Percentiles rank a stretch among this genome's conserved stretches.
Conservation (phyloP, 2,888 invertebrate genomes). For the Entomobrya proxima region DNA sequence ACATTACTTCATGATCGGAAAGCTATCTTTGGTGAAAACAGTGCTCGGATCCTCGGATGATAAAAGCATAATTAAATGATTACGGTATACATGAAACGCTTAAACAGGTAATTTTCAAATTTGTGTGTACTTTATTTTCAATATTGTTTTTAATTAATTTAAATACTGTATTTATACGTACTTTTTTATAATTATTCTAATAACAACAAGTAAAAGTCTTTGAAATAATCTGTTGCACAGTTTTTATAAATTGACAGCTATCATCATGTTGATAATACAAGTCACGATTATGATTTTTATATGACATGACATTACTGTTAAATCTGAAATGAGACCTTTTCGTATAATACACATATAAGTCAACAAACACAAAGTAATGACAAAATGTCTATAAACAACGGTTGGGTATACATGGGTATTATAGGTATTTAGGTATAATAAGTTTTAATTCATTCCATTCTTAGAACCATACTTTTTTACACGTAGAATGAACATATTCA, state of each 20-base stretch:
- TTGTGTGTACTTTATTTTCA: constrained; percentile 9
- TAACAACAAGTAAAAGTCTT: constrained; percentile 57
- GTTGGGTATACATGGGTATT: too few relatives aligned
- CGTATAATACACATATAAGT: background rate
- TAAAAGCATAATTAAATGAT: too few relatives aligned
- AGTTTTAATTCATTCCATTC: too few relatives aligned
- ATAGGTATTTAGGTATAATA: too few relatives aligned
- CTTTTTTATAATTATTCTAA: constrained; percentile 13
- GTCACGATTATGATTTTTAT: constrained; percentile 24
- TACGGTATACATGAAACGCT: too few relatives aligned
- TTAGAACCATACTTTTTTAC: background rate
- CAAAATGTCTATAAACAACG: too few relatives aligned
- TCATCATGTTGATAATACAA: constrained; percentile 28
- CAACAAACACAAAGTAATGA: constrained; percentile 11
- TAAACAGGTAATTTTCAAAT: background rate
- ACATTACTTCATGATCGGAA: too few relatives aligned
- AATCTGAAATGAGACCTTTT: constrained; percentile 10
- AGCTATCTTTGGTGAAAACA: too few relatives aligned
- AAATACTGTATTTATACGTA: constrained; percentile 15
- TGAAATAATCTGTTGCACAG: constrained; percentile 53
- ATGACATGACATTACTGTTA: constrained; percentile 15
- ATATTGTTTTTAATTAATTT: constrained; percentile 2
- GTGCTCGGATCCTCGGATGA: too few relatives aligned
- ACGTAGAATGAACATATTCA: background rate
- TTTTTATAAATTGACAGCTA: background rate